Base-by-base conservation (phyloP, 2,113 vertebrate species). In the Forbesichthys agassizii region DNA sequence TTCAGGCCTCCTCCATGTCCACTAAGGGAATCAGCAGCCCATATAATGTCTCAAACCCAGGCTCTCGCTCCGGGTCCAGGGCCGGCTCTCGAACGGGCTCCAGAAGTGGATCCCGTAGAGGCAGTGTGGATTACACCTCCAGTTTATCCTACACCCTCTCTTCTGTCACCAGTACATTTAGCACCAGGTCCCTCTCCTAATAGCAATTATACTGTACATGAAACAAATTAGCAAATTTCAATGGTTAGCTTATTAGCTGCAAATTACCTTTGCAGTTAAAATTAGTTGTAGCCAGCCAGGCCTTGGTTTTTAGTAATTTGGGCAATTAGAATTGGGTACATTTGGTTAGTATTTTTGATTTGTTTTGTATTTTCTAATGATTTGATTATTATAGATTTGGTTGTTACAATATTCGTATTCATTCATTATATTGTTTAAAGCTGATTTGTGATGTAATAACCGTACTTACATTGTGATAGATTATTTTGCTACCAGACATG, bases 1-100 rank as follows among this genome's bases (percentile, higher is more conserved):
- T 99, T 75, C 96, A 98, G 89, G 98, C 98, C 0, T 92, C 97
- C 11, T 98, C 97, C 0, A 86, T 98, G 68, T 99, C 98, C 1
- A 93, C 94, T 51, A 99, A 99, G 91, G 98, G 98, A 57, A 95
- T 99, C 82, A 97, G 96, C 71, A 99, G 98, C 82, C 96, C 98
- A 5, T 98, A 99, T 64, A 99, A 98, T 16, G 89, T 98, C 66
- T 96, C 95, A 13, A 95, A 95, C 52, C 93, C 96, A 0, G 93
- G 93, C 33, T 99, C 98, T 3, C 95, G 95, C 12, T 92, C 95
- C 0, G 96, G 96, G 1, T 98, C 96, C 2, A 94, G 96, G 18
- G 87, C 86, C 7, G 87, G 91, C 9, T 92, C 91, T 11, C 73
- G 74, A 0, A 7, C 91, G 0, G 93, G 96, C 11, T 98, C 97